Evolutionary conservation across 92 coral and sea anemone genomes (phyloP), one percentile per base, ranked within the genome.

Genomic region (Zoanthus sansibaricus): DNA sequence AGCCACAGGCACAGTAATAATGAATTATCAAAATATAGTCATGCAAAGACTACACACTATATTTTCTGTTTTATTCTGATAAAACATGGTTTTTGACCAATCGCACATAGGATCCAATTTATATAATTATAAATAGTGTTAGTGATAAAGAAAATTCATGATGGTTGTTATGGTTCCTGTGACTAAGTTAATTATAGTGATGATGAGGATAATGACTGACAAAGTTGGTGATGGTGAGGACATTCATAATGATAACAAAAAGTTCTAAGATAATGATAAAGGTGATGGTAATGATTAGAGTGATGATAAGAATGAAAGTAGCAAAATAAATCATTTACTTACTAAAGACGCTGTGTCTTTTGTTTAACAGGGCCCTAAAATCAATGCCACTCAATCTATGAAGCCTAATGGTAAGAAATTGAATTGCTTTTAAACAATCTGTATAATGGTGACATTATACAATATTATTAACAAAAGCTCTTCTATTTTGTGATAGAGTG

Each of bases 321-420:
- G 3, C 3, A 33, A 33, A 33, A 33, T 33, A 3, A 33, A 33
- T 1, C 42, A 33, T 15, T 5, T 54, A 47, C 62, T 15, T 82
- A 20, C 12, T 15, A 5, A 49, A 64, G 15, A 12, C 8, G 14
- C 14, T 32, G 72, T 32, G 6, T 14, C 32, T 67, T 10, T 8
- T 49, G 17, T 31, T 51, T 10, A 52, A 33, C 80, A 76, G 80
- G 62, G 80, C 20, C 80, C 80, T 20, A 64, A 76, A 52, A 76
- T 76, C 16, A 76, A 52, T 76, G 80, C 80, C 21, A 76, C 66
- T 30, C 62, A 76, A 76, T 20, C 17, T 12, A 76, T 76, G 80
- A 76, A 76, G 25, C 80, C 80, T 49, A 76, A 76, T 52, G 80
- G 80, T 76, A 30, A 51, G 80, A 76, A 4, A n/a, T 11, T 69